These are phyloP conservation scores for Bruchidius siliquastri DNA, from an alignment of 2,888 invertebrate species.

Conservation along the genomic window DNA sequence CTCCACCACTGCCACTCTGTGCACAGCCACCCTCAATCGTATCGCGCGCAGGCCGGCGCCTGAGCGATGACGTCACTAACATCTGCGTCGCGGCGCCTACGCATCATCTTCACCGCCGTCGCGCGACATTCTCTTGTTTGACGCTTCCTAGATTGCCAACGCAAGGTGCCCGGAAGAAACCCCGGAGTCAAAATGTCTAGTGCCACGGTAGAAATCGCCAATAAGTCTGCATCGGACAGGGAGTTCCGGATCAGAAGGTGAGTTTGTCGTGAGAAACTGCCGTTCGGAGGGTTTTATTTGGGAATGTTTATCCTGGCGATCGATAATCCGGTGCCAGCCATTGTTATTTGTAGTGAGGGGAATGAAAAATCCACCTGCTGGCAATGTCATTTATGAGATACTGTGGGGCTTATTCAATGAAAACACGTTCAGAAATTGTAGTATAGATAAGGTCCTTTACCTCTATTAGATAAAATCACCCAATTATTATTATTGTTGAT, in stretches of 20 bases:
- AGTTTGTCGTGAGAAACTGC: not conserved
- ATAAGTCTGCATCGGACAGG: not conserved
- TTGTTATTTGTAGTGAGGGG: not conserved
- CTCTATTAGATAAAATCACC: too few relatives aligned
- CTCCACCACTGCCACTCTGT: not conserved
- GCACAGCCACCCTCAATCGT: not conserved
- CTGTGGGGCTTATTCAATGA: too few relatives aligned
- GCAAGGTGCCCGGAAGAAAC: not conserved
- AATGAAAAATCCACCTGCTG: not conserved
- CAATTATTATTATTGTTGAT: too few relatives aligned
- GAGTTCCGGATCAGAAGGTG: not conserved
- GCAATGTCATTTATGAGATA: too few relatives aligned
- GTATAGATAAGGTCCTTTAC: too few relatives aligned
- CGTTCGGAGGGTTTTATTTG: not conserved
- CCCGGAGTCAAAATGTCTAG: not conserved
- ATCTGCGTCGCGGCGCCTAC: not conserved
- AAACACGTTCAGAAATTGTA: too few relatives aligned
- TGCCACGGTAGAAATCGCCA: not conserved
- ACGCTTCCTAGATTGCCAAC: not conserved
- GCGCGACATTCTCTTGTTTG: not conserved
- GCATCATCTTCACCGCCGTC: not conserved
- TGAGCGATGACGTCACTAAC: not conserved
- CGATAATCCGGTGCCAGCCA: not conserved
- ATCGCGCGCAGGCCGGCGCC: not conserved
- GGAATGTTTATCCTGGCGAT: not conserved